phyloP scores from a whole-genome alignment of 2,113 vertebrate genomes.

The Caranx melampygus region DNA sequence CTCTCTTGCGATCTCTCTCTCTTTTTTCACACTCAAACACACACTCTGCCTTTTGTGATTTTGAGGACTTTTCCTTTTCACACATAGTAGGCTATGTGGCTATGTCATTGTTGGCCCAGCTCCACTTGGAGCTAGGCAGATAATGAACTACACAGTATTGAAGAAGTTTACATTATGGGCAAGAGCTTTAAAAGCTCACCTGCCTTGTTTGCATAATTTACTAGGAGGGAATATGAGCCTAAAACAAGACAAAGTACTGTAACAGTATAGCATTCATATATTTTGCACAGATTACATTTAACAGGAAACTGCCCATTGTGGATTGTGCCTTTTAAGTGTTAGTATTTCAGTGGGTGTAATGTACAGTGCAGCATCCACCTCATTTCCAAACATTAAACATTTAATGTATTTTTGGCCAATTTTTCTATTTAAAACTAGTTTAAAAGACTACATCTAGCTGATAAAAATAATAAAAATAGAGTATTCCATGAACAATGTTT shows the following conservation, averaged over 20 bases:
- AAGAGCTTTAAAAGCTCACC: conserved; percentile 24
- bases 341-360: conserved; percentile 52
- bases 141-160: neutral
- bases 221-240: conserved; percentile 4
- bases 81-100: too few relatives aligned
- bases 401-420: conserved; percentile 20
- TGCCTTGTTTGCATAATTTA: conserved; percentile 28
- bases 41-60: neutral
- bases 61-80: neutral
- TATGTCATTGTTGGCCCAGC: too few relatives aligned
- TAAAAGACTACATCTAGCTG: neutral
- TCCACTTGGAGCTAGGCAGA: conserved; percentile 11
- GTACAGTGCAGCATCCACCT: conserved; percentile 49
- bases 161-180: conserved; percentile 34
- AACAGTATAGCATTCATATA: conserved; percentile 26
- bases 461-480: conserved; percentile 8
- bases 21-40: neutral
- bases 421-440: conserved; percentile 11
- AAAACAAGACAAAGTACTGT: conserved; percentile 22
- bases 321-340: conserved; percentile 67
- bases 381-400: conserved; percentile 37
- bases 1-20: neutral
- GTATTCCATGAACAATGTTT: conserved; percentile 15
- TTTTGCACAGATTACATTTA: conserved; percentile 45
- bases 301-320: conserved; percentile 31